These are phyloP conservation scores for Nyctalus aviator DNA, from an alignment of 2,797 vertebrate genomes.

Conservation along the genomic window DNA sequence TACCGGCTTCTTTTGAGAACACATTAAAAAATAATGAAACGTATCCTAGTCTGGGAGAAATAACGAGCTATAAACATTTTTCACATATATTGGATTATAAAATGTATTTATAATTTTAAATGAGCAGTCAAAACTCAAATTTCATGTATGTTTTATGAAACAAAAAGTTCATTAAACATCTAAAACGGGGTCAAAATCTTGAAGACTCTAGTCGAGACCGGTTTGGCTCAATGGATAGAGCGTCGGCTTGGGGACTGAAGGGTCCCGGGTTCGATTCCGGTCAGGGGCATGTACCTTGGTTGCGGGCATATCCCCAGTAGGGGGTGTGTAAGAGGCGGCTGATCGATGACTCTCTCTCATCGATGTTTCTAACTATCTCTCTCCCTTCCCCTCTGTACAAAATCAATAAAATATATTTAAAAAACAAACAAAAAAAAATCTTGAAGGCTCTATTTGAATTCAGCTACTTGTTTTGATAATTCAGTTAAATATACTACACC, in stretches of 20 bases:
- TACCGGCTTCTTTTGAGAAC: background rate
- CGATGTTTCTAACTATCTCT: too few relatives aligned
- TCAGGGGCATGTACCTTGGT: too few relatives aligned
- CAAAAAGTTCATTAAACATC: background rate
- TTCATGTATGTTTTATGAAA: conserved; percentile 20
- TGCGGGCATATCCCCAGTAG: too few relatives aligned
- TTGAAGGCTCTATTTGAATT: conserved; percentile 30
- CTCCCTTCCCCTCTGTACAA: too few relatives aligned
- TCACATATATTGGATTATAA: background rate
- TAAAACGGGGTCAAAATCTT: conserved; percentile 27
- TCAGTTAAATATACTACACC: background rate
- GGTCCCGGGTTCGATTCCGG: too few relatives aligned
- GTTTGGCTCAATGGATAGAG: too few relatives aligned
- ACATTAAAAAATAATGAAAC: conserved; percentile 44
- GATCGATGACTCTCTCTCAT: too few relatives aligned
- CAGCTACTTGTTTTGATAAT: conserved; percentile 1
- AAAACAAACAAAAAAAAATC: background rate
- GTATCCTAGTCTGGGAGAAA: background rate
- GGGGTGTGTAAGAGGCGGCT: too few relatives aligned
- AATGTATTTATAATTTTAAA: conserved; percentile 54
- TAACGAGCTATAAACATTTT: conserved; percentile 20
- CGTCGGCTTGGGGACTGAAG: too few relatives aligned
- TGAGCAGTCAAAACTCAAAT: conserved; percentile 45
- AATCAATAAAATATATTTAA: too few relatives aligned
- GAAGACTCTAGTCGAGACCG: conserved; percentile 20